Conservation (phyloP, 2,113 vertebrate species). For the Natator depressus region DNA sequence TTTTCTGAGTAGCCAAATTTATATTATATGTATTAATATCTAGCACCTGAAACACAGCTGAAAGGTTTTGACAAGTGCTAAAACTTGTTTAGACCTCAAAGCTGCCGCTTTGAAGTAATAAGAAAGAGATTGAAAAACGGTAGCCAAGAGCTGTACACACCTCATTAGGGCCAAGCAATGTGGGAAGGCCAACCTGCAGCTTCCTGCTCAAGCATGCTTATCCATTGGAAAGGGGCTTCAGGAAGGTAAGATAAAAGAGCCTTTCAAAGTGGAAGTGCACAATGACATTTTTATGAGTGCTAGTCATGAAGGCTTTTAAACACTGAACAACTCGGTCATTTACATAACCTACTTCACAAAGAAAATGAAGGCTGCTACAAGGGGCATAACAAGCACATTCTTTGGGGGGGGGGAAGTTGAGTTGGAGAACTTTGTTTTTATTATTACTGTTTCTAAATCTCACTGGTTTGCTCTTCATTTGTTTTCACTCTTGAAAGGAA, state of each 20-base stretch:
- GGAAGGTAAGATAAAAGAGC: conserved; percentile 78
- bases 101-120: conserved; percentile 66
- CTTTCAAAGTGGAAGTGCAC: conserved; percentile 77
- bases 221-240: conserved; percentile 62
- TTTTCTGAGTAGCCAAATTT: neutral
- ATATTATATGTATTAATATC: neutral
- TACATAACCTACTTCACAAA: conserved; percentile 69
- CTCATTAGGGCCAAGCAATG: conserved; percentile 75
- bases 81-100: conserved; percentile 40
- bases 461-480: neutral
- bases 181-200: conserved; percentile 64
- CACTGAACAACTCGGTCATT: conserved; percentile 45
- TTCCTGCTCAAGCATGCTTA: conserved; percentile 45
- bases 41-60: conserved; percentile 43
- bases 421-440: neutral
- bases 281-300: conserved; percentile 78
- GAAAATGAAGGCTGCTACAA: conserved; percentile 66
- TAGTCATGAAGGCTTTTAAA: conserved; percentile 66
- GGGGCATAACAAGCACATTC: neutral
- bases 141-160: conserved; percentile 61
- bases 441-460: neutral
- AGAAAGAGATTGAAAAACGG: conserved; percentile 65
- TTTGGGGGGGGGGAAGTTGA: neutral
- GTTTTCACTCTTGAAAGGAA: neutral
- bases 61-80: conserved; percentile 48